Conservation (phyloP, 2,797 vertebrate species). For the Pangasius krempfi region DNA sequence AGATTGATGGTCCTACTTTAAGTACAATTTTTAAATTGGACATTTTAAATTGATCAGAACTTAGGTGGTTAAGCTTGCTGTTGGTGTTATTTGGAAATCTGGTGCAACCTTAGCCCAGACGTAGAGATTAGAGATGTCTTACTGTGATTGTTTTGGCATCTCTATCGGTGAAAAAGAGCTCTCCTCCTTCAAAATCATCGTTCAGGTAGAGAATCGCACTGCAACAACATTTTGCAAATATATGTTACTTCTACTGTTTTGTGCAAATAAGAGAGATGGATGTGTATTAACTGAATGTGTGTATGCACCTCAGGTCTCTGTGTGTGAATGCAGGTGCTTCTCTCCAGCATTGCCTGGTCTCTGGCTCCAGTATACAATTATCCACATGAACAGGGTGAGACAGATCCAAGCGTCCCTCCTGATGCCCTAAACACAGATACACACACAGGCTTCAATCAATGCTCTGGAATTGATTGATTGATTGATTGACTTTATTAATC, state of each 20-base stretch:
- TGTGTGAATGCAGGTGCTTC: constrained; percentile 92
- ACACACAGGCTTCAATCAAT: not conserved
- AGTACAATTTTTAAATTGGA: not conserved
- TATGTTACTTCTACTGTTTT: not conserved
- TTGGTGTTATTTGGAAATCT: not conserved
- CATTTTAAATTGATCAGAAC: not conserved
- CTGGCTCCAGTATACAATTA: constrained; percentile 95
- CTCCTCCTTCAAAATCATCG: constrained; percentile 90
- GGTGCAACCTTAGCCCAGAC: not conserved
- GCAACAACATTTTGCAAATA: constrained; percentile 34
- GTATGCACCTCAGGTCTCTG: constrained; percentile 89
- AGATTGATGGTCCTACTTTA: not conserved
- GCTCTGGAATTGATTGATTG: too few relatives aligned
- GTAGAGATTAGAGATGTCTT: constrained; percentile 56
- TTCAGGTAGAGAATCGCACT: constrained; percentile 96
- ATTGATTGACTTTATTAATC: too few relatives aligned
- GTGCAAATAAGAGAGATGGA: not conserved
- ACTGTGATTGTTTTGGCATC: constrained; percentile 90
- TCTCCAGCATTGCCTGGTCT: constrained; percentile 90
- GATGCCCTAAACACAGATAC: constrained; percentile 76
- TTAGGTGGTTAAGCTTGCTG: not conserved
- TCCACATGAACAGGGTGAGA: constrained; percentile 97
- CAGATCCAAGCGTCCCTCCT: constrained; percentile 88
- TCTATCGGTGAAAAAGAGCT: constrained; percentile 91
- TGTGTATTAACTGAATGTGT: not conserved